Conservation (phyloP, 2,797 vertebrate genomes). For the Botia kubotai region DNA sequence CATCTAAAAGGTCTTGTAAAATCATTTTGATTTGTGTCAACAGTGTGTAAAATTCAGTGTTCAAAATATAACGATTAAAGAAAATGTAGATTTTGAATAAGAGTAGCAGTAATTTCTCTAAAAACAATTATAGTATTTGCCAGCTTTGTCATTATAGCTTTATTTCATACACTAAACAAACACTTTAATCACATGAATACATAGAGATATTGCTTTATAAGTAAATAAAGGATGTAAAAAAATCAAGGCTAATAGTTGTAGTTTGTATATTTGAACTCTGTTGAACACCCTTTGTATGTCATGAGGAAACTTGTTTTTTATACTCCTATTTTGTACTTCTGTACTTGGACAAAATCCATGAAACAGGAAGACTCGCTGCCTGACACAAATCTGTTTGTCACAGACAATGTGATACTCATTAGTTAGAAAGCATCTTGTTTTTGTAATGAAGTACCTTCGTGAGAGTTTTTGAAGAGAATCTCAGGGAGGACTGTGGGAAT, state of each 20-base stretch:
- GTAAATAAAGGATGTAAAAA: neutral
- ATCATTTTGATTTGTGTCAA: too few relatives aligned
- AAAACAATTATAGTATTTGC: too few relatives aligned
- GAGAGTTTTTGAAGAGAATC: neutral
- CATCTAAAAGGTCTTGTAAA: too few relatives aligned
- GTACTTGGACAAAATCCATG: neutral
- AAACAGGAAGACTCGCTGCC: neutral
- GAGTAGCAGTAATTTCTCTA: too few relatives aligned
- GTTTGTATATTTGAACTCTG: neutral
- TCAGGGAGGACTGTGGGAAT: slow-evolving; percentile 20
- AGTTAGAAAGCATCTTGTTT: slow-evolving; percentile 16
- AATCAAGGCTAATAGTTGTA: neutral
- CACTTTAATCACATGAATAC: too few relatives aligned
- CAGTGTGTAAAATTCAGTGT: too few relatives aligned
- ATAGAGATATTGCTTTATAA: too few relatives aligned
- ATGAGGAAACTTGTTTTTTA: neutral
- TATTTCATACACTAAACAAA: too few relatives aligned
- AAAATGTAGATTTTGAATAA: too few relatives aligned
- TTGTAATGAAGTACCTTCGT: slow-evolving; percentile 14
- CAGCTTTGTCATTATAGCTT: too few relatives aligned
- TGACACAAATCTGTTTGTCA: neutral
- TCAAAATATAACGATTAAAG: too few relatives aligned
- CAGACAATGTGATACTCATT: neutral
- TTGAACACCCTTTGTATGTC: neutral
- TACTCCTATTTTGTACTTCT: neutral